Evolutionary conservation across 2,797 vertebrate genomes (phyloP).

Genomic region (Acanthurus lineatus): DNA sequence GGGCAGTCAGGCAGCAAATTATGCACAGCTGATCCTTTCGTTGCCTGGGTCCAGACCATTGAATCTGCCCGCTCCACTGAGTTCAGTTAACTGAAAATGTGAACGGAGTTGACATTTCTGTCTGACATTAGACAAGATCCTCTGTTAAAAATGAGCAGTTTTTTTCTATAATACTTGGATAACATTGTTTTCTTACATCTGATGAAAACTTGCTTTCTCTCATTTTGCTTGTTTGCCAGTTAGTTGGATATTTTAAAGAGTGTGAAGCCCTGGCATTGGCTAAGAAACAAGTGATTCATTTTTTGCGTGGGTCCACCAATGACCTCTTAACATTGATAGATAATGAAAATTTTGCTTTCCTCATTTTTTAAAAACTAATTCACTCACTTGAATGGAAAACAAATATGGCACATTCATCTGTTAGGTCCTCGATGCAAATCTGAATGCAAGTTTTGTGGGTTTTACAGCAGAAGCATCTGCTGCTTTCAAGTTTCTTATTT

Average conservation of each 20-base stretch:
- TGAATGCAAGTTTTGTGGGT: neutral
- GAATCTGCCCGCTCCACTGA: no score
- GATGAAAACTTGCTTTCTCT: neutral
- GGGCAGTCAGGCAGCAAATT: conserved; percentile 30
- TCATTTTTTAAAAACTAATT: conserved; percentile 8
- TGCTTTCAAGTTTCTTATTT: neutral
- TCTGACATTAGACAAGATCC: no score
- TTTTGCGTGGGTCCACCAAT: neutral
- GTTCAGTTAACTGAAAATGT: no score
- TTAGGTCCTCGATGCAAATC: conserved; percentile 32
- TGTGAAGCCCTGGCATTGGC: neutral
- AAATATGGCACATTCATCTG: conserved; percentile 17
- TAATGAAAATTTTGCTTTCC: neutral
- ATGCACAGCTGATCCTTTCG: conserved; percentile 8
- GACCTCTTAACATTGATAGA: neutral
- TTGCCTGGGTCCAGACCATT: no score
- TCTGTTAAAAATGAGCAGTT: conserved; percentile 2
- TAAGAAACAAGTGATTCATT: neutral
- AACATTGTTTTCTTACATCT: neutral
- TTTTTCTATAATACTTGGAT: neutral
- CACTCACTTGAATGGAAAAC: conserved; percentile 1
- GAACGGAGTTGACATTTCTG: no score
- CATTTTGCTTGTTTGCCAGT: neutral
- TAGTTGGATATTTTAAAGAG: neutral
- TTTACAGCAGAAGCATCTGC: neutral